Evolutionary conservation across 1,140 invertebrate species (phyloP).

Genomic region (Lepidurus packardi): DNA sequence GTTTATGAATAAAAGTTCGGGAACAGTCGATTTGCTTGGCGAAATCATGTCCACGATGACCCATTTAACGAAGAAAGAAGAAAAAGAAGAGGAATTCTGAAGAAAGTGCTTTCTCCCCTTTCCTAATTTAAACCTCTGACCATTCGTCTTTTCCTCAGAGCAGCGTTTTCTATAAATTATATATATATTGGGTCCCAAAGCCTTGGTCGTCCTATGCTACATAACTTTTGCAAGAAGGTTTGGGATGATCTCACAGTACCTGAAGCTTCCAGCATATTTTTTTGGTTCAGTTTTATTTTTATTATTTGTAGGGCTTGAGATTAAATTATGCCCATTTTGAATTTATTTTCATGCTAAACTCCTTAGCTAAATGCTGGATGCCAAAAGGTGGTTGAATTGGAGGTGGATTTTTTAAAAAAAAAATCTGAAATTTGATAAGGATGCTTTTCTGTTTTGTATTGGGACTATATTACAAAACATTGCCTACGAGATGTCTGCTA

Average conservation of each 20-base stretch:
- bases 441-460: constrained; percentile 11
- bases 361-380: not conserved
- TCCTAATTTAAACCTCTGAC: not conserved
- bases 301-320: not conserved
- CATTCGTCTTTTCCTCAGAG: not conserved
- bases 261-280: constrained; percentile 11
- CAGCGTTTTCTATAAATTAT: not conserved
- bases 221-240: constrained; percentile 1
- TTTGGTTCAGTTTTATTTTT: not conserved
- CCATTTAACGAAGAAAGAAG: constrained; percentile 32
- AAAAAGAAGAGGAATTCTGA: constrained; percentile 23
- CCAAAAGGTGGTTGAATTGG: not conserved
- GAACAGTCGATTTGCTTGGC: constrained; percentile 29
- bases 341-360: not conserved
- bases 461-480: constrained; percentile 20
- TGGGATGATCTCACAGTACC: constrained; percentile 21
- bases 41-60: constrained; percentile 33
- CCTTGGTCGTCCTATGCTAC: constrained; percentile 20
- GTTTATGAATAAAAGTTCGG: constrained; percentile 12
- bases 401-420: not conserved
- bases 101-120: not conserved
- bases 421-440: not conserved
- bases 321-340: not conserved
- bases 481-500: not conserved
- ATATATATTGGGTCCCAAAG: constrained; percentile 19